Conservation (phyloP, 30 jellyfish, hydroid and myxozoan species). For the Morbakka virulenta region DNA sequence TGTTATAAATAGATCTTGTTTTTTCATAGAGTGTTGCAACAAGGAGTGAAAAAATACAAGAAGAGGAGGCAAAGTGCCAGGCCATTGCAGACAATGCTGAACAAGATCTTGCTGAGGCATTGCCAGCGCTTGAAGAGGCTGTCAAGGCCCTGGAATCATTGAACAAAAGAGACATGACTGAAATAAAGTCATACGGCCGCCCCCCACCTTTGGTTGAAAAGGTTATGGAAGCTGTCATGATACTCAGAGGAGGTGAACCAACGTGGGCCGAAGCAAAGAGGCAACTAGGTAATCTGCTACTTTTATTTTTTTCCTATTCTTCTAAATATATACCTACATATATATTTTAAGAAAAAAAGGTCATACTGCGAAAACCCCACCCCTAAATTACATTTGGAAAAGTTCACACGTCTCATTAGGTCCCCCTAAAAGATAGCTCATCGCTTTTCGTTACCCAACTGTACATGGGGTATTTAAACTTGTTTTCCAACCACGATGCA, state of each 20-base stretch:
- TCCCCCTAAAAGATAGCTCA: too few species aligned
- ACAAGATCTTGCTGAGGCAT: slow-evolving; percentile 86
- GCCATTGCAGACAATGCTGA: slow-evolving; percentile 95
- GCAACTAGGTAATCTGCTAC: slow-evolving; percentile 57
- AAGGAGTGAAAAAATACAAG: slow-evolving; percentile 86
- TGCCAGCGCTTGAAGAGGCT: slow-evolving; percentile 95
- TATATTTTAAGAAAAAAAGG: too few species aligned
- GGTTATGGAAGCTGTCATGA: slow-evolving; percentile 97
- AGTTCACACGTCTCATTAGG: too few species aligned
- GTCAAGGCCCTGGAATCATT: slow-evolving; percentile 84
- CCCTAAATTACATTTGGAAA: too few species aligned
- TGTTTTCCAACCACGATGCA: too few species aligned
- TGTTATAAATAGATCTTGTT: too few species aligned
- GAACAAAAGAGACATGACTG: slow-evolving; percentile 94
- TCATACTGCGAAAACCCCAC: too few species aligned
- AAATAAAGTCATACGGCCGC: slow-evolving; percentile 83
- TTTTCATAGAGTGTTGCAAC: slow-evolving; percentile 94
- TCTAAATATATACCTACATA: too few species aligned
- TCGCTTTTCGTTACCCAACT: too few species aligned
- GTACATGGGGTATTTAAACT: too few species aligned
- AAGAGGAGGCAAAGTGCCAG: slow-evolving; percentile 87
- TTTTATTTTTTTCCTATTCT: too few species aligned
- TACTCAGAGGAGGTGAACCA: slow-evolving; percentile 73
- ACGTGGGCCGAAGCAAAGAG: slow-evolving; percentile 97
- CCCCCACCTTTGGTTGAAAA: slow-evolving; percentile 97